phyloP scores from a whole-genome alignment of 2,113 vertebrate species.

The Tenebrosternarchus preto region DNA sequence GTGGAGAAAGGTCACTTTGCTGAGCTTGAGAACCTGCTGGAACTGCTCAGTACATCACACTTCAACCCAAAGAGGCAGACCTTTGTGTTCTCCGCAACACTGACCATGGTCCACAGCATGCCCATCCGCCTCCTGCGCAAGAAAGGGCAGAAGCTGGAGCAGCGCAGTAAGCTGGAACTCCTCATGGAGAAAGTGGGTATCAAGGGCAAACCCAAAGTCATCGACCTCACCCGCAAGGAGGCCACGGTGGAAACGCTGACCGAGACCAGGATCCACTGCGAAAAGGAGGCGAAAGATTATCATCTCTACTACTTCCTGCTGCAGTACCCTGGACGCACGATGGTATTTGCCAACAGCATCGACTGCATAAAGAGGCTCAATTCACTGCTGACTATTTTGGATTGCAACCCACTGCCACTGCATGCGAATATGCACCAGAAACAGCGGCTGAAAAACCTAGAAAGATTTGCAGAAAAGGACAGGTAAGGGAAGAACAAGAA shows the following conservation, averaged over 20 bases:
- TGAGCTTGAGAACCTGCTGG: conserved; percentile 89
- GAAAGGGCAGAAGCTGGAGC: conserved; percentile 80
- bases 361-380: conserved; percentile 93
- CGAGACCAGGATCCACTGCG: conserved; percentile 90
- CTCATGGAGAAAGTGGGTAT: conserved; percentile 92
- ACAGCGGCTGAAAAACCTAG: conserved; percentile 93
- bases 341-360: conserved; percentile 98
- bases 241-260: conserved; percentile 91
- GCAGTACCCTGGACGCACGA: conserved; percentile 89
- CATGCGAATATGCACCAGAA: conserved; percentile 99
- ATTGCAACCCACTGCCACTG: conserved; percentile 82
- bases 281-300: conserved; percentile 89
- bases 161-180: conserved; percentile 82
- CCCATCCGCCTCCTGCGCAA: conserved; percentile 86
- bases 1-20: conserved; percentile 94
- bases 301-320: conserved; percentile 95
- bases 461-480: conserved; percentile 88
- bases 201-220: conserved; percentile 87
- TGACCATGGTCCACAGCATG: conserved; percentile 85
- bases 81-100: conserved; percentile 94
- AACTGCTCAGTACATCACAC: conserved; percentile 86
- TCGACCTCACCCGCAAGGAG: conserved; percentile 93
- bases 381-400: conserved; percentile 87
- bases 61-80: conserved; percentile 88
- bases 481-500: conserved; percentile 74